A percentile compares a stretch with the other conserved stretches of the same genome.
These are phyloP conservation scores for Leucophenga montana DNA, from an alignment of 2,888 invertebrate species.

Conservation along the genomic window DNA sequence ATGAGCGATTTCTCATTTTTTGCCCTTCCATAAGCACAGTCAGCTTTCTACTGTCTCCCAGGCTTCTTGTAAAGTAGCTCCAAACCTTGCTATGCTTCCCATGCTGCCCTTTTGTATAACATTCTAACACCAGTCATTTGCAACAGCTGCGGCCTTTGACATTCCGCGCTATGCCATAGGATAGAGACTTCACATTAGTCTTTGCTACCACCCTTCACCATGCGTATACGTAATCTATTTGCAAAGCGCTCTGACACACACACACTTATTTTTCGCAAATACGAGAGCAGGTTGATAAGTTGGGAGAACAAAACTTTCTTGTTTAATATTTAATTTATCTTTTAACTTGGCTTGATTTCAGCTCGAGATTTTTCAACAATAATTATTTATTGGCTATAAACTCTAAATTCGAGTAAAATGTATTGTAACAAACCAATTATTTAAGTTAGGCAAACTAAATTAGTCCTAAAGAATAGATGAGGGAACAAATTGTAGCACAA, in stretches of 20 bases:
- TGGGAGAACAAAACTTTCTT: not conserved
- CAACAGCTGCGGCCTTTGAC: constrained; percentile 67
- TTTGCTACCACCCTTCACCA: not conserved
- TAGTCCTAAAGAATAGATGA: too few relatives aligned
- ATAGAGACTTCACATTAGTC: not conserved
- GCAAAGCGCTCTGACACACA: constrained; percentile 1
- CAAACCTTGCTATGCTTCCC: constrained; percentile 35
- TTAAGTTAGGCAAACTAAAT: too few relatives aligned
- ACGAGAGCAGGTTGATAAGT: not conserved
- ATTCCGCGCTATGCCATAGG: constrained; percentile 35
- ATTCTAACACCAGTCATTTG: constrained; percentile 63
- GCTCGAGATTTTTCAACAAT: too few relatives aligned
- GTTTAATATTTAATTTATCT: too few relatives aligned
- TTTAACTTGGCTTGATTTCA: too few relatives aligned
- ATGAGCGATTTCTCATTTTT: constrained; percentile 62
- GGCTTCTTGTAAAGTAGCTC: not conserved
- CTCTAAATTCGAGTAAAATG: too few relatives aligned
- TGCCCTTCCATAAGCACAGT: constrained; percentile 35
- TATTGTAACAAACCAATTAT: too few relatives aligned
- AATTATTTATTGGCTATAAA: too few relatives aligned
- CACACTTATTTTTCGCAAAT: too few relatives aligned
- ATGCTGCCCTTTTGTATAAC: constrained; percentile 44
- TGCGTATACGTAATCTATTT: constrained; percentile 9
- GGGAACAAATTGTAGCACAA: too few relatives aligned
- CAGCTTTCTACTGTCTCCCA: not conserved